A percentile compares a stretch with the other conserved stretches of the same genome.
Evolutionary conservation across 92 coral and sea anemone species (phyloP).

Genomic region (Zoanthus sansibaricus): DNA sequence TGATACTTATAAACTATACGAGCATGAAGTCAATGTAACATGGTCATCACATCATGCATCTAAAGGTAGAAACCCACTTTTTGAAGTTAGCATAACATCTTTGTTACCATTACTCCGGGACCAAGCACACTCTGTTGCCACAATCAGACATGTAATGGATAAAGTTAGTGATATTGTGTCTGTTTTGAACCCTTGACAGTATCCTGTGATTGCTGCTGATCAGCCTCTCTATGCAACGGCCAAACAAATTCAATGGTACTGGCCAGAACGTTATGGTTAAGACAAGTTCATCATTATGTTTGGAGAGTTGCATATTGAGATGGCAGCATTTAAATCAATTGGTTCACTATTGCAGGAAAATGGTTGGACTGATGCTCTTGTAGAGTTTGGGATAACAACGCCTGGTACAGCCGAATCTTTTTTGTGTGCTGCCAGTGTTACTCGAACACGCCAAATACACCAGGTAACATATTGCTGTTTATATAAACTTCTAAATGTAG

Average conservation of each 20-base stretch:
- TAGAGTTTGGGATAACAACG: slow-evolving; percentile 32
- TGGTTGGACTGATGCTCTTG: slow-evolving; percentile 49
- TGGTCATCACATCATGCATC: slow-evolving; percentile 57
- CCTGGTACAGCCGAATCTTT: slow-evolving; percentile 41
- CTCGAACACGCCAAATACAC: slow-evolving; percentile 4
- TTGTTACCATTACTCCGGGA: slow-evolving; percentile 59
- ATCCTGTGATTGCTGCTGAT: slow-evolving; percentile 47
- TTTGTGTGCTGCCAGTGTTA: slow-evolving; percentile 21
- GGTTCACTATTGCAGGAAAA: slow-evolving; percentile 52
- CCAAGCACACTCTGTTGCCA: slow-evolving; percentile 55
- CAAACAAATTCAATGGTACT: slow-evolving; percentile 63
- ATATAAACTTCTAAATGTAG: no score
- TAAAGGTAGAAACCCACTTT: slow-evolving; percentile 3
- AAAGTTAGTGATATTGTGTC: slow-evolving; percentile 11
- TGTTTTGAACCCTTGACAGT: slow-evolving; percentile 46
- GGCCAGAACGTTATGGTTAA: slow-evolving; percentile 35
- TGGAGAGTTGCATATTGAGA: slow-evolving; percentile 47
- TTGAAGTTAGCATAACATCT: slow-evolving; percentile 41
- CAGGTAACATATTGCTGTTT: no score
- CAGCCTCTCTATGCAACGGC: slow-evolving; percentile 52
- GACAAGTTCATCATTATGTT: no score
- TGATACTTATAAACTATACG: no score
- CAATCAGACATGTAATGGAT: slow-evolving; percentile 48
- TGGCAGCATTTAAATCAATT: slow-evolving; percentile 46
- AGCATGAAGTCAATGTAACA: no score